Conservation (phyloP, 2,888 invertebrate species). For the Bellardia pandia region DNA sequence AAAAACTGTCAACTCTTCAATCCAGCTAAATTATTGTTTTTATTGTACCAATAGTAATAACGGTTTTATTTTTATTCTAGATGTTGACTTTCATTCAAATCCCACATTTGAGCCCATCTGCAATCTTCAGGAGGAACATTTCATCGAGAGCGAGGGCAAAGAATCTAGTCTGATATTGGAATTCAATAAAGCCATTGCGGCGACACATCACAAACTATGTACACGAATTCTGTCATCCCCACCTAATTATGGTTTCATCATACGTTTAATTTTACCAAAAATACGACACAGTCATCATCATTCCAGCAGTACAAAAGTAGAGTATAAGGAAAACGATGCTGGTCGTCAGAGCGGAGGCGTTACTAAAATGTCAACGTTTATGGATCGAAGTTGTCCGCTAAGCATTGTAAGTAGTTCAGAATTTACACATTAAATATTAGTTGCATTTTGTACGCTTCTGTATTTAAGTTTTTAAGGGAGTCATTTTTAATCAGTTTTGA, state of each 20-base stretch:
- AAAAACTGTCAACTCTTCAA: no score
- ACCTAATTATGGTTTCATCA: slow-evolving; percentile 82
- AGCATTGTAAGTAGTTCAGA: slow-evolving; percentile 81
- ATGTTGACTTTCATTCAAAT: slow-evolving; percentile 79
- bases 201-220: slow-evolving; percentile 78
- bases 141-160: slow-evolving; percentile 82
- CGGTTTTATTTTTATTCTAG: slow-evolving; percentile 75
- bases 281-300: slow-evolving; percentile 76
- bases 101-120: slow-evolving; percentile 82
- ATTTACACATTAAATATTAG: no score
- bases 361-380: slow-evolving; percentile 48
- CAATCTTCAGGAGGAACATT: slow-evolving; percentile 81
- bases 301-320: slow-evolving; percentile 63
- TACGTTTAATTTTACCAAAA: slow-evolving; percentile 82
- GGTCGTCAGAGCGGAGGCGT: slow-evolving; percentile 34
- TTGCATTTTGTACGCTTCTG: no score
- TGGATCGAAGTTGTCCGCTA: slow-evolving; percentile 80
- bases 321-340: slow-evolving; percentile 39
- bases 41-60: background rate
- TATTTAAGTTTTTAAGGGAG: no score
- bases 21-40: background rate
- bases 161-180: slow-evolving; percentile 84
- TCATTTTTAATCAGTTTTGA: no score
- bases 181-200: slow-evolving; percentile 79
- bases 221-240: slow-evolving; percentile 82